Evolutionary conservation across 2,797 vertebrate genomes (phyloP).

Genomic region (Sebastes matsubarae): DNA sequence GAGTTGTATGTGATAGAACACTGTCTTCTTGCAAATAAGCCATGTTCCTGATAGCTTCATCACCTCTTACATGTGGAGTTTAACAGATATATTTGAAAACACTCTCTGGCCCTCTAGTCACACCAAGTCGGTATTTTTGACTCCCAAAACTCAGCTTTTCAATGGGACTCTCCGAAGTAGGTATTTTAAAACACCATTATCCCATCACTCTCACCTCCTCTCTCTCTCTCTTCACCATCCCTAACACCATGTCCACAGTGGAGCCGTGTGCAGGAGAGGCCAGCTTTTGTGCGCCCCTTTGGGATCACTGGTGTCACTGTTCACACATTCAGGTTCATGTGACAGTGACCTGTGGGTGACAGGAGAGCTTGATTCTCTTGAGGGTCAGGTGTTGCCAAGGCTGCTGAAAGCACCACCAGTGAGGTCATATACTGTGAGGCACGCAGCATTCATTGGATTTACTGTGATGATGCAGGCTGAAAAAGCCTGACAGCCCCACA

Average conservation of each 20-base stretch:
- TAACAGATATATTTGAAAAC: neutral
- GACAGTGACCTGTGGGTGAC: conserved; percentile 61
- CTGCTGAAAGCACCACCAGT: conserved; percentile 37
- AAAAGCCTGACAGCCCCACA: conserved; percentile 19
- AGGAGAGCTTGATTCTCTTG: conserved; percentile 36
- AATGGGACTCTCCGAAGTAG: neutral
- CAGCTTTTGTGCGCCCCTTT: conserved; percentile 27
- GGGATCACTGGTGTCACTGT: conserved; percentile 63
- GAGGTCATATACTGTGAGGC: conserved; percentile 29
- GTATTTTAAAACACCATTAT: conserved; percentile 12
- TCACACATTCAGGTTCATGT: conserved; percentile 69
- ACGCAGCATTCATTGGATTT: conserved; percentile 19
- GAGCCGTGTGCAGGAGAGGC: conserved; percentile 9
- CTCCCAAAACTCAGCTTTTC: neutral
- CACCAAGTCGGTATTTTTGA: neutral
- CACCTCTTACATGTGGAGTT: neutral
- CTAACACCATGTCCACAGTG: conserved; percentile 1
- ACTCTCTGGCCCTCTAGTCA: neutral
- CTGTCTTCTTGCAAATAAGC: neutral
- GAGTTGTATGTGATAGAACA: neutral
- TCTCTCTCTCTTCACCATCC: neutral
- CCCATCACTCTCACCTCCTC: neutral
- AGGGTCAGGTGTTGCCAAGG: conserved; percentile 48
- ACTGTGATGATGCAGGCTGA: conserved; percentile 38
- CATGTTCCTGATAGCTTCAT: neutral